Conservation (phyloP, 1,140 invertebrate genomes). For the Pseudomyrmex concolor region DNA sequence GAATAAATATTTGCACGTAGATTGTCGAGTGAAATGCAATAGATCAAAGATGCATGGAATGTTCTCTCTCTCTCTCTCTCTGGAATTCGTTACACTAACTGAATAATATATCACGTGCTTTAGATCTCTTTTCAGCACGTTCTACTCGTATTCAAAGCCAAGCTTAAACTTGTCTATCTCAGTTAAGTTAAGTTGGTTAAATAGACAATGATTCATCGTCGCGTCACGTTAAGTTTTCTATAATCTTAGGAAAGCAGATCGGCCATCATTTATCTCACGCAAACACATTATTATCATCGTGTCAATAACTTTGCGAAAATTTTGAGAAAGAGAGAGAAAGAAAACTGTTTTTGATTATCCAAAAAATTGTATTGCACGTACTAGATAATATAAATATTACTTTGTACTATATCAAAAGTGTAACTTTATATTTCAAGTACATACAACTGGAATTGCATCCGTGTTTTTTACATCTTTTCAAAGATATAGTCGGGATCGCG, state of each 20-base stretch:
- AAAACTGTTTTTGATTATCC: too few species aligned
- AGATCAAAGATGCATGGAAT: too few species aligned
- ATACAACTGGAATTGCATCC: not conserved
- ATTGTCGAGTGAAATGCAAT: too few species aligned
- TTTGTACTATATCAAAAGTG: not conserved
- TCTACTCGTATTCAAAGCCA: slow-evolving; percentile 24
- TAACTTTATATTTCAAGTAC: not conserved
- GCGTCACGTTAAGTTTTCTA: not conserved
- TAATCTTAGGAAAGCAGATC: slow-evolving; percentile 12
- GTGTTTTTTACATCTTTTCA: not conserved
- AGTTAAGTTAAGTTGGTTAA: slow-evolving; percentile 18
- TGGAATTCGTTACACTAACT: not conserved
- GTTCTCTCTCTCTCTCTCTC: not conserved
- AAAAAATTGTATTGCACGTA: too few species aligned
- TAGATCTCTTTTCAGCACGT: not conserved
- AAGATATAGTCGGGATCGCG: not conserved
- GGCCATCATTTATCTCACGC: not conserved
- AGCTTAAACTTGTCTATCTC: not conserved
- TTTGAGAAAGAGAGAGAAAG: too few species aligned
- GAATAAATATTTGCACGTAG: too few species aligned
- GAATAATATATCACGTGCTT: not conserved
- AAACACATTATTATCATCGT: not conserved
- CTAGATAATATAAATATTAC: too few species aligned
- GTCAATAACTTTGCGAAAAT: not conserved
- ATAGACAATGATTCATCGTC: slow-evolving; percentile 39